These are phyloP conservation scores for Nannoperca australis DNA, from an alignment of 2,797 vertebrate species.

Conservation along the genomic window DNA sequence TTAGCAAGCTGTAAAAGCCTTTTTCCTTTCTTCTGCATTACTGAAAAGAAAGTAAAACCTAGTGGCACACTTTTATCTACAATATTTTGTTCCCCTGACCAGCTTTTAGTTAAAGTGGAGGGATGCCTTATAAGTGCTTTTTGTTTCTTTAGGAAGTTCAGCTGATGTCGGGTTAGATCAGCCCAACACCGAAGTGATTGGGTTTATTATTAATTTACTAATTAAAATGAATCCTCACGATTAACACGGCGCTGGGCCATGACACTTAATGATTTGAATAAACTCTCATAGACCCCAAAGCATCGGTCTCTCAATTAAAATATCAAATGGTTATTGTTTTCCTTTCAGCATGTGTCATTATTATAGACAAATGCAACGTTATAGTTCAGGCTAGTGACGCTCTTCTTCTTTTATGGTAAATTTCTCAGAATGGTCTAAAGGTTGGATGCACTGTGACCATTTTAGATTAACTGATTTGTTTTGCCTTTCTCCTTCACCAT, in stretches of 20 bases:
- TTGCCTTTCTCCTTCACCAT: neutral
- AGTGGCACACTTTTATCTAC: conserved; percentile 58
- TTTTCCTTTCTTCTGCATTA: conserved; percentile 61
- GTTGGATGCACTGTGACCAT: neutral
- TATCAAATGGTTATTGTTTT: neutral
- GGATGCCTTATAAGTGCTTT: conserved; percentile 10
- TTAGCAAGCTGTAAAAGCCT: conserved; percentile 68
- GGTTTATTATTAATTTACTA: conserved; percentile 15
- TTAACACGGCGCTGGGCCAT: conserved; percentile 26
- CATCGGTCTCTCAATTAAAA: conserved; percentile 5
- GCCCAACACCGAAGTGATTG: neutral
- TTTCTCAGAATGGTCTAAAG: neutral
- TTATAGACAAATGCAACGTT: neutral
- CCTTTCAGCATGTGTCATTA: neutral
- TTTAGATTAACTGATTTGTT: neutral
- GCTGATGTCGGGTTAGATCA: conserved; percentile 12
- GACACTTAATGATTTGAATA: conserved; percentile 18
- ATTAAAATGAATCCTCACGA: conserved; percentile 15
- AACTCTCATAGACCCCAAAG: neutral
- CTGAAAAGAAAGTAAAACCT: conserved; percentile 61
- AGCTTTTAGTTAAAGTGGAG: conserved; percentile 46
- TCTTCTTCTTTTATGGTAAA: neutral
- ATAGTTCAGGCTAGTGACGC: neutral
- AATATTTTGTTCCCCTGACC: conserved; percentile 41
- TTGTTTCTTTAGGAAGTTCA: conserved; percentile 16